A percentile compares a stretch with the other conserved stretches of the same genome.
phyloP scores from a whole-genome alignment of 2,797 vertebrate genomes.

The Siniperca obscura region DNA sequence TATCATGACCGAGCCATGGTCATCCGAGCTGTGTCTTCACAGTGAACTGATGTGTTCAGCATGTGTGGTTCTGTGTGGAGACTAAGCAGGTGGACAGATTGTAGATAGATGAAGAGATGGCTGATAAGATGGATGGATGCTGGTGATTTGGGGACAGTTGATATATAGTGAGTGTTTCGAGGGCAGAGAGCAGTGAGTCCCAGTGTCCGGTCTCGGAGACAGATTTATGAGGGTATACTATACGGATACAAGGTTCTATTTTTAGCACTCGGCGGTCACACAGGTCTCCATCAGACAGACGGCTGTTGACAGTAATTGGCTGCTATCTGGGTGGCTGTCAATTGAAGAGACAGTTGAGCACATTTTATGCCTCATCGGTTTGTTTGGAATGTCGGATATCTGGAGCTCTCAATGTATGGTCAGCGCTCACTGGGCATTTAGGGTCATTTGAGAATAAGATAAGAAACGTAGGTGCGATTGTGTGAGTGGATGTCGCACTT shows the following conservation, averaged over 20 bases:
- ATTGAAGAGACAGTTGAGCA: conserved; percentile 62
- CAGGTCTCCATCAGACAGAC: conserved; percentile 54
- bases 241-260: conserved; percentile 59
- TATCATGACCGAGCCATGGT: not conserved
- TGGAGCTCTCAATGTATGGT: conserved; percentile 63
- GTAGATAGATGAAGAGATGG: not conserved
- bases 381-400: conserved; percentile 64
- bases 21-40: not conserved
- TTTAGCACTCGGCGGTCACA: conserved; percentile 63
- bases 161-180: conserved; percentile 17
- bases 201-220: conserved; percentile 6
- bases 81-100: not conserved
- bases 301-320: conserved; percentile 65
- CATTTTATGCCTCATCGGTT: conserved; percentile 57
- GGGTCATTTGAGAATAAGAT: conserved; percentile 46
- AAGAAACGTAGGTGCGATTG: conserved; percentile 16
- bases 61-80: not conserved
- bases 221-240: conserved; percentile 64
- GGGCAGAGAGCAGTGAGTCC: conserved; percentile 25
- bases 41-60: not conserved
- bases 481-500: not conserved
- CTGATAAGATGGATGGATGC: conserved; percentile 5
- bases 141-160: conserved; percentile 6
- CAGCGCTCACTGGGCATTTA: conserved; percentile 38
- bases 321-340: conserved; percentile 71